Evolutionary conservation across 1,140 invertebrate species (phyloP).

Genomic region (Gerris buenoi): DNA sequence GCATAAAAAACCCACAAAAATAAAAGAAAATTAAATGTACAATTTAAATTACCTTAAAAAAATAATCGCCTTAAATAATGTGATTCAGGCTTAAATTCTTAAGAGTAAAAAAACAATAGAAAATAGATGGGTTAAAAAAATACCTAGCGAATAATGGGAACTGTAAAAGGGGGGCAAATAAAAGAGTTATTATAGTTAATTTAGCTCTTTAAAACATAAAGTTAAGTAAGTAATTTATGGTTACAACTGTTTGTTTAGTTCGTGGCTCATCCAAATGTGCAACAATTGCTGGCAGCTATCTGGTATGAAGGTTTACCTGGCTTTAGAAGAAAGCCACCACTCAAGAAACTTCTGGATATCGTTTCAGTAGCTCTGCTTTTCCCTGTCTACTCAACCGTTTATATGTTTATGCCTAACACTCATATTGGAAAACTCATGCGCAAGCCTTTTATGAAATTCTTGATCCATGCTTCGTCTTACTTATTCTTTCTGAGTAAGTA

Average conservation of each 20-base stretch:
- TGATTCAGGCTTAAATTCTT: too few relatives aligned
- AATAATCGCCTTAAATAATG: too few relatives aligned
- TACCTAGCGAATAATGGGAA: too few relatives aligned
- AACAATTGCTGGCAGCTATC: conserved; percentile 75
- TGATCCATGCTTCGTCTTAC: conserved; percentile 81
- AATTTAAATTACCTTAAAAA: too few relatives aligned
- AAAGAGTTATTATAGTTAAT: too few relatives aligned
- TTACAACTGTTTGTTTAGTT: conserved; percentile 60
- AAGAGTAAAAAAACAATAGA: too few relatives aligned
- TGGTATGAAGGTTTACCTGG: conserved; percentile 87
- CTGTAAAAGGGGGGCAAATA: too few relatives aligned
- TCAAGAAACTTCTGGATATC: conserved; percentile 53
- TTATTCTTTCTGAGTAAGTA: conserved; percentile 74
- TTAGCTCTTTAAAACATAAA: too few relatives aligned
- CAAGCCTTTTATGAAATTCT: conserved; percentile 88
- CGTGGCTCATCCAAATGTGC: conserved; percentile 82
- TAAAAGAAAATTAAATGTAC: too few relatives aligned
- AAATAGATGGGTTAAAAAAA: too few relatives aligned
- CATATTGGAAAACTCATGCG: conserved; percentile 60
- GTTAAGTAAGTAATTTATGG: too few relatives aligned
- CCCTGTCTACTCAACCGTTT: conserved; percentile 67
- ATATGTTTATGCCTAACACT: conserved; percentile 63
- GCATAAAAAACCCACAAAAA: too few relatives aligned
- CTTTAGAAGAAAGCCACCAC: conserved; percentile 57
- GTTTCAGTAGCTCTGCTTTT: conserved; percentile 61